Percentiles rank a stretch among this genome's conserved stretches.
phyloP scores from a whole-genome alignment of 2,888 invertebrate species.

The Nudaria mundana region DNA sequence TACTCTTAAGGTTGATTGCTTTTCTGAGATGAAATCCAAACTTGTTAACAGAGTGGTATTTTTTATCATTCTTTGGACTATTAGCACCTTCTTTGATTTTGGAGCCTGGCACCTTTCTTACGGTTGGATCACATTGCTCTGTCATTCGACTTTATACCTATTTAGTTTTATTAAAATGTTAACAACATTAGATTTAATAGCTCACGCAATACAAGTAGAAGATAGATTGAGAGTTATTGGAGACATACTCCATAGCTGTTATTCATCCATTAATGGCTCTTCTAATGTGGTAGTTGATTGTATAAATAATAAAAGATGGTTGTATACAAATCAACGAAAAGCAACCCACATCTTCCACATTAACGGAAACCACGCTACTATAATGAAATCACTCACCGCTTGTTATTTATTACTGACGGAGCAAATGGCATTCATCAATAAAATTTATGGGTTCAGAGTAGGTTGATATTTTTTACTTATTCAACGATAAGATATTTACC shows the following conservation, averaged over 20 bases:
- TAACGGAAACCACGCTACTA: slow-evolving; percentile 17
- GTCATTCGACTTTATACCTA: slow-evolving; percentile 45
- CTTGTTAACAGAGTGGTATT: slow-evolving; percentile 37
- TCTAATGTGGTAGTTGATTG: slow-evolving; percentile 28
- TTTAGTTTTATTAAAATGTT: slow-evolving; percentile 60
- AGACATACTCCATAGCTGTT: slow-evolving; percentile 42
- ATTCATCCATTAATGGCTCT: slow-evolving; percentile 25
- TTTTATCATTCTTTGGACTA: slow-evolving; percentile 43
- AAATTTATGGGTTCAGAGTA: slow-evolving; percentile 64
- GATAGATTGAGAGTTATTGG: slow-evolving; percentile 47
- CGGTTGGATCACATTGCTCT: slow-evolving; percentile 37
- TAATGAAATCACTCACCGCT: slow-evolving; percentile 45
- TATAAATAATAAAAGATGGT: slow-evolving; percentile 43
- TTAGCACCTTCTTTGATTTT: slow-evolving; percentile 44
- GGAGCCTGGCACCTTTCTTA: slow-evolving; percentile 46
- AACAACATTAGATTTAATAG: slow-evolving; percentile 53
- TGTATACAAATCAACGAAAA: slow-evolving; percentile 25
- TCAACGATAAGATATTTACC: not conserved
- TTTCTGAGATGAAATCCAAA: slow-evolving; percentile 35
- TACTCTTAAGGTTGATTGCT: slow-evolving; percentile 41
- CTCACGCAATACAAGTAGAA: slow-evolving; percentile 54
- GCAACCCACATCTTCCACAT: slow-evolving; percentile 7
- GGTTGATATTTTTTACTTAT: slow-evolving; percentile 17
- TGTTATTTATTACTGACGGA: slow-evolving; percentile 59
- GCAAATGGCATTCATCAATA: slow-evolving; percentile 58